Evolutionary conservation across 37 sponge, comb jelly and placozoan species (phyloP).

Genomic region (Cliona cf. orientalis): DNA sequence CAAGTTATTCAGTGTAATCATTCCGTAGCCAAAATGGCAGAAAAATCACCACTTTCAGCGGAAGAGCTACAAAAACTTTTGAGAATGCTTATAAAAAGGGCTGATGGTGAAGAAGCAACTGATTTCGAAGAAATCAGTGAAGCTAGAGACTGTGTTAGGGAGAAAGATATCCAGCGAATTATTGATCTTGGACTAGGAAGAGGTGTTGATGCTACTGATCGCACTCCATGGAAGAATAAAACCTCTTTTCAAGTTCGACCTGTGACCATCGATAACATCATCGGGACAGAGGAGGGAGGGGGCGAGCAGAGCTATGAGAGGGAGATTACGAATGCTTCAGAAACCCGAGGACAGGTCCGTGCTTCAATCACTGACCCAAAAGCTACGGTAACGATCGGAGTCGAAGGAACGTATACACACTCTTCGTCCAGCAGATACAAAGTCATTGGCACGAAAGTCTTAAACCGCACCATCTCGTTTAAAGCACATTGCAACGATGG

Average conservation of each 20-base stretch:
- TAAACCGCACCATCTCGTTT: slow-evolving; percentile 51
- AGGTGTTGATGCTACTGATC: neutral
- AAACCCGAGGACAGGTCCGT: slow-evolving; percentile 10
- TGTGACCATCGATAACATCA: slow-evolving; percentile 10
- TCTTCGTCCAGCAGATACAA: slow-evolving; percentile 9
- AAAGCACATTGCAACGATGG: slow-evolving; percentile 34
- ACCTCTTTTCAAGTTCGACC: slow-evolving; percentile 22
- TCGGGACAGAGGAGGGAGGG: slow-evolving; percentile 65
- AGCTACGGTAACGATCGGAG: slow-evolving; percentile 38
- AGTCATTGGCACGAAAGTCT: slow-evolving; percentile 33
- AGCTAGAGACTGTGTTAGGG: too few relatives aligned
- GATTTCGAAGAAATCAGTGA: too few relatives aligned
- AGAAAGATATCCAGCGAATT: slow-evolving; percentile 6
- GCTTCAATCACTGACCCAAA: slow-evolving; percentile 19
- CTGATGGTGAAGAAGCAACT: too few relatives aligned
- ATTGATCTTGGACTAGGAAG: neutral
- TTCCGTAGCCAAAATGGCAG: too few relatives aligned
- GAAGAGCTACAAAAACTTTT: too few relatives aligned
- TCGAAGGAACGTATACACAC: slow-evolving; percentile 28
- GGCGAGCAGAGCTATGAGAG: slow-evolving; percentile 53
- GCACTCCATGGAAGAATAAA: neutral
- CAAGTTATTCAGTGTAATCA: too few relatives aligned
- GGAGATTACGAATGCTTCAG: slow-evolving; percentile 23
- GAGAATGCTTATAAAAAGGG: too few relatives aligned
- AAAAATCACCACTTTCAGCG: too few relatives aligned